These are phyloP conservation scores for Piscicola geometra DNA, from an alignment of 2,888 invertebrate species.

Conservation along the genomic window DNA sequence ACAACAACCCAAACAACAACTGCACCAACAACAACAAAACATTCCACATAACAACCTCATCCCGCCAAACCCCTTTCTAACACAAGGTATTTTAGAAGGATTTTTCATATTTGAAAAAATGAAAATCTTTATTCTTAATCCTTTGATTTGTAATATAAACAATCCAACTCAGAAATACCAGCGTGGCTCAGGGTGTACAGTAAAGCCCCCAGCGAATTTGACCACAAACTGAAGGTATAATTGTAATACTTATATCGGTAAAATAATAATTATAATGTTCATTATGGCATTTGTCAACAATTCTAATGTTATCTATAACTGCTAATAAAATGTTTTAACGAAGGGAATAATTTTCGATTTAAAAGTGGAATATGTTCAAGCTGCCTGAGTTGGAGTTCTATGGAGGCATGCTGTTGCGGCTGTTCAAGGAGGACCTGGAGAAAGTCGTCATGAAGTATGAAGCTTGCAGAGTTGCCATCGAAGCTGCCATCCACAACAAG, in stretches of 20 bases:
- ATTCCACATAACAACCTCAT: neutral
- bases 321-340: neutral
- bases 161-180: slow-evolving; percentile 3
- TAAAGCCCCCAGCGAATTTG: neutral
- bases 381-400: slow-evolving; percentile 4
- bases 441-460: slow-evolving; percentile 11
- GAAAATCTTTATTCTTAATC: neutral
- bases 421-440: slow-evolving; percentile 16
- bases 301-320: neutral
- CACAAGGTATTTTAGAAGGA: neutral
- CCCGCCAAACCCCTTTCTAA: neutral
- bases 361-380: slow-evolving; percentile 10
- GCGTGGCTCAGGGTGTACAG: slow-evolving; percentile 1
- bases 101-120: neutral
- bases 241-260: neutral
- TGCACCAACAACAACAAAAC: neutral
- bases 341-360: neutral
- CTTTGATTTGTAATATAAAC: neutral
- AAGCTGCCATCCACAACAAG: neutral
- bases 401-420: slow-evolving; percentile 1
- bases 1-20: slow-evolving; percentile 6
- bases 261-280: neutral
- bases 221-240: slow-evolving; percentile 22
- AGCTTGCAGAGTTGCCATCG: neutral
- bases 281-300: neutral